Evolutionary conservation across 64 coral and sea anemone genomes (phyloP).

Genomic region (Pachyseris speciosa): DNA sequence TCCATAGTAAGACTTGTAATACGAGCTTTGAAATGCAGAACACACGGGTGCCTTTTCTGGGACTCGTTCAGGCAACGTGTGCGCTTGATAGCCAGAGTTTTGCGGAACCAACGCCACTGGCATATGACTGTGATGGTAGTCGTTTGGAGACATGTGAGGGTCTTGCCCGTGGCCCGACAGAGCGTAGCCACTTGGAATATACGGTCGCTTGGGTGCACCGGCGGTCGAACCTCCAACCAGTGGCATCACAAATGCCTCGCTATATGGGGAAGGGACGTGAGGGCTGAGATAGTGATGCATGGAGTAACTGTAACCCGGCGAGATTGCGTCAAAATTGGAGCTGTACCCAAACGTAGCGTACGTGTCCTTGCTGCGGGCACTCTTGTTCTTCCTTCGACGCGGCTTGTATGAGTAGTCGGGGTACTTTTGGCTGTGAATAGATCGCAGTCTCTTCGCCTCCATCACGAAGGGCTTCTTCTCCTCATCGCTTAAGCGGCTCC

Average conservation of each 20-base stretch:
- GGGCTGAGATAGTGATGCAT: slow-evolving; percentile 91
- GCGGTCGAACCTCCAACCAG: slow-evolving; percentile 61
- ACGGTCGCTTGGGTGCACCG: slow-evolving; percentile 66
- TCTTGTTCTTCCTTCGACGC: slow-evolving; percentile 77
- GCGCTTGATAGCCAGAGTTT: slow-evolving; percentile 68
- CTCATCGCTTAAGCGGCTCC: slow-evolving; percentile 90
- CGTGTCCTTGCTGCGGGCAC: slow-evolving; percentile 59
- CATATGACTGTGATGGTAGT: slow-evolving; percentile 75
- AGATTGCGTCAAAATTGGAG: slow-evolving; percentile 39
- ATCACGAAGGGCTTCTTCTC: slow-evolving; percentile 87
- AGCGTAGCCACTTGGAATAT: slow-evolving; percentile 71
- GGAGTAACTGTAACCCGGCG: slow-evolving; percentile 70
- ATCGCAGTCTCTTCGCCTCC: slow-evolving; percentile 87
- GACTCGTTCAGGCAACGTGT: slow-evolving; percentile 28
- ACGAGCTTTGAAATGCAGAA: slow-evolving; percentile 44
- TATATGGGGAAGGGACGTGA: slow-evolving; percentile 77
- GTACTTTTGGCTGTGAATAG: slow-evolving; percentile 94
- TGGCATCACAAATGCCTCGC: slow-evolving; percentile 85
- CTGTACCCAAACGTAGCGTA: slow-evolving; percentile 81
- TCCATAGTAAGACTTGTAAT: slow-evolving; percentile 69
- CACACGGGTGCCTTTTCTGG: slow-evolving; percentile 9
- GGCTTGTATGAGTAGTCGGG: slow-evolving; percentile 95
- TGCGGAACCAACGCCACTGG: slow-evolving; percentile 73
- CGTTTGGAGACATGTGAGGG: slow-evolving; percentile 48
- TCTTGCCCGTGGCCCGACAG: slow-evolving; percentile 13